These are phyloP conservation scores for Meloe dianella DNA, from an alignment of 2,888 invertebrate species.

Conservation along the genomic window DNA sequence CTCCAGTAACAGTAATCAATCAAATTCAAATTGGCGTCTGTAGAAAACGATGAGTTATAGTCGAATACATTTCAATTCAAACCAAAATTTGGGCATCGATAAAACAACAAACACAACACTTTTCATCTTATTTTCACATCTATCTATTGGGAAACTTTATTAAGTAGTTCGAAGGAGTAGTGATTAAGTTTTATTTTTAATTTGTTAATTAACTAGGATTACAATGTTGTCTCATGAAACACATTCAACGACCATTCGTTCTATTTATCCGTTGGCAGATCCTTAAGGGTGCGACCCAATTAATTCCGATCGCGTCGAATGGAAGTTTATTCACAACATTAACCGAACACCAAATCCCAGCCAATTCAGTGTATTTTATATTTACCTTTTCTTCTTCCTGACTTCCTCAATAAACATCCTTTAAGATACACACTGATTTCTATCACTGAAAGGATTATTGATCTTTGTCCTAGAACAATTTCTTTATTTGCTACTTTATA, in stretches of 20 bases:
- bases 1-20: conserved; percentile 31
- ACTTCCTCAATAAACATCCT: not conserved
- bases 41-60: conserved; percentile 29
- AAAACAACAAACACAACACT: not conserved
- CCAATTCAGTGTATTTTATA: conserved; percentile 1
- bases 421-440: not conserved
- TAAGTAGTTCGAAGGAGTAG: no score
- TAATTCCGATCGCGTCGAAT: conserved; percentile 5
- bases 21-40: conserved; percentile 36
- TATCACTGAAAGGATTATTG: not conserved
- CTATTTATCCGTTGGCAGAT: not conserved
- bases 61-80: conserved; percentile 24
- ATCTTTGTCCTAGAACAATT: not conserved
- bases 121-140: not conserved
- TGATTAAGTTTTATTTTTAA: not conserved
- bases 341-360: not conserved
- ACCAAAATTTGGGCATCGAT: not conserved
- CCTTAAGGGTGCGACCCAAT: not conserved
- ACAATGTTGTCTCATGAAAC: not conserved
- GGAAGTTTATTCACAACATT: conserved; percentile 5
- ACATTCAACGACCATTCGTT: not conserved
- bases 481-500: not conserved
- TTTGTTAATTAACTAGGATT: not conserved
- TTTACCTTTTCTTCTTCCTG: not conserved
- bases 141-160: not conserved